Evolutionary conservation across 2,797 vertebrate species (phyloP).

Genomic region (Pipistrellus kuhlii): DNA sequence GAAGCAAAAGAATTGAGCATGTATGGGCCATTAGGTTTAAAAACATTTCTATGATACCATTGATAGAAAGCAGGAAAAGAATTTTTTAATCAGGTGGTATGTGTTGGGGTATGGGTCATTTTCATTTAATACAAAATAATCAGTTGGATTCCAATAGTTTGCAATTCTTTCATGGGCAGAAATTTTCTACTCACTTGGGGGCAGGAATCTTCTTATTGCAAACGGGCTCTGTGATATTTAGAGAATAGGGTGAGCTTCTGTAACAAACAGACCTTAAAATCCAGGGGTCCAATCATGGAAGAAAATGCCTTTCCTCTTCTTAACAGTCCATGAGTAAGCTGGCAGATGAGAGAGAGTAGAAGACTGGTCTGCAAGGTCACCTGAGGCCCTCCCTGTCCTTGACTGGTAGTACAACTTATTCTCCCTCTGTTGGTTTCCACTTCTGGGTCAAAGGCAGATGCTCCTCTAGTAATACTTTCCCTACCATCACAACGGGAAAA

Average conservation of each 20-base stretch:
- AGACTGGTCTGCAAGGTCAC: background rate
- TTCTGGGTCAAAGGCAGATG: background rate
- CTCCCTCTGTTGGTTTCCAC: background rate
- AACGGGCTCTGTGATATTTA: background rate
- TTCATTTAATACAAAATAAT: background rate
- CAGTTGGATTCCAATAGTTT: background rate
- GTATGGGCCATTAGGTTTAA: background rate
- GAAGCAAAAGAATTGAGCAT: background rate
- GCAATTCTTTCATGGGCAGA: background rate
- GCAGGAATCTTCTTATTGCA: background rate
- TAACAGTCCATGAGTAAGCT: accelerated
- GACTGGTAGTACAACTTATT: background rate
- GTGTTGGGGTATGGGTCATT: background rate
- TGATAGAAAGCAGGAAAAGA: background rate
- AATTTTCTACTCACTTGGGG: background rate
- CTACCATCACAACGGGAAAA: background rate
- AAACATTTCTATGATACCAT: background rate
- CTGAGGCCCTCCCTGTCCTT: background rate
- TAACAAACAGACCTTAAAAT: background rate
- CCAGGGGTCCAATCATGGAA: background rate
- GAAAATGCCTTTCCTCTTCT: background rate
- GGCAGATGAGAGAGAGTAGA: background rate
- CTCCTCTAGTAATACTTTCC: background rate
- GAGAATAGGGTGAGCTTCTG: background rate
- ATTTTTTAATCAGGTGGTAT: background rate